phyloP scores from a whole-genome alignment of 2,888 invertebrate genomes.

The Lagria hirta region DNA sequence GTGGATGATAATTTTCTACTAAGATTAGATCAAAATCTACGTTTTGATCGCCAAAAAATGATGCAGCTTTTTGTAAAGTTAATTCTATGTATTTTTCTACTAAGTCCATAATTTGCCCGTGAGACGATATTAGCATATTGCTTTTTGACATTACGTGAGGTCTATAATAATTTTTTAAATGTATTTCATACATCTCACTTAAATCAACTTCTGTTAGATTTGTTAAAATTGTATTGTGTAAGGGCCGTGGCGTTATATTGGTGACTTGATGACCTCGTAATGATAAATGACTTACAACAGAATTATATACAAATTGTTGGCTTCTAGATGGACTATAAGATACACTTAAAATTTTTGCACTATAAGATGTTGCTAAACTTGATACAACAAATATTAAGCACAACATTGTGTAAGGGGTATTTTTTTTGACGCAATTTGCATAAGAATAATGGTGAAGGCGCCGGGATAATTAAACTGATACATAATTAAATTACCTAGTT shows the following conservation, averaged over 20 bases:
- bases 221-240: slow-evolving; percentile 40
- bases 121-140: not conserved
- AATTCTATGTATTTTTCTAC: slow-evolving; percentile 1
- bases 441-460: no score
- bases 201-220: slow-evolving; percentile 47
- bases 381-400: no score
- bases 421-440: no score
- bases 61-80: slow-evolving; percentile 3
- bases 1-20: slow-evolving; percentile 23
- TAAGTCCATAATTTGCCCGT: not conserved
- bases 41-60: slow-evolving; percentile 1
- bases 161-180: no score
- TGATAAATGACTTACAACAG: slow-evolving; percentile 49
- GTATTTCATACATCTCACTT: slow-evolving; percentile 39
- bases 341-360: slow-evolving; percentile 47
- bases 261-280: slow-evolving; percentile 53
- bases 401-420: no score
- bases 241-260: slow-evolving; percentile 50
- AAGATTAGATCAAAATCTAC: slow-evolving; percentile 24
- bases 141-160: slow-evolving; percentile 5
- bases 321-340: slow-evolving; percentile 51
- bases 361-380: no score
- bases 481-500: no score
- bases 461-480: no score
- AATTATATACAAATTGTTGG: slow-evolving; percentile 51